These are phyloP conservation scores for Cryptocephalus moraei DNA, from an alignment of 2,888 invertebrate species.

Conservation along the genomic window DNA sequence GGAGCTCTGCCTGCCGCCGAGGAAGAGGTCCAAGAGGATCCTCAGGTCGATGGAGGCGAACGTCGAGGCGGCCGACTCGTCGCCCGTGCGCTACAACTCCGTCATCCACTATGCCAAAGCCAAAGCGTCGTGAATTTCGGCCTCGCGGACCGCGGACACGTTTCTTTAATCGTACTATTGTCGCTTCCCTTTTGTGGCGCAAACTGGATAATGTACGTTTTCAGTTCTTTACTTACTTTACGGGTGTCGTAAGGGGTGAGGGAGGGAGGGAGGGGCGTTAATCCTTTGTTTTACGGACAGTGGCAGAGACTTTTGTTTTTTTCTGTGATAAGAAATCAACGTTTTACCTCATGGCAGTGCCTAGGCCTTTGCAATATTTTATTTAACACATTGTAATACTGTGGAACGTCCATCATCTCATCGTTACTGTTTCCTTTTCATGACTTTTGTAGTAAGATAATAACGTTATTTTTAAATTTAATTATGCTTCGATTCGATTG, in stretches of 20 bases:
- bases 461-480: constrained; percentile 2
- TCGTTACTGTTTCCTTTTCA: constrained; percentile 5
- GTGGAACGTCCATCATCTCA: constrained; percentile 6
- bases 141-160: neutral
- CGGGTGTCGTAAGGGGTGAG: too few species aligned
- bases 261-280: neutral
- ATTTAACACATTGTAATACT: constrained; percentile 7
- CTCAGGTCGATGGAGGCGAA: constrained; percentile 51
- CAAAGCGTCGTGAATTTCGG: constrained; percentile 46
- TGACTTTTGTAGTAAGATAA: constrained; percentile 5
- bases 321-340: constrained; percentile 39
- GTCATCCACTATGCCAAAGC: constrained; percentile 84
- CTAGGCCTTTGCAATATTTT: constrained; percentile 35
- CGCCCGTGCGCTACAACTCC: constrained; percentile 47
- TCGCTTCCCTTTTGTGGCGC: too few species aligned
- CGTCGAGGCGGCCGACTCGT: constrained; percentile 21
- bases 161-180: too few species aligned
- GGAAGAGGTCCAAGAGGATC: constrained; percentile 71
- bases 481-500: constrained; percentile 3
- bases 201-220: too few species aligned
- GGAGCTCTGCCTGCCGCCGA: constrained; percentile 60
- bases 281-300: constrained; percentile 13
- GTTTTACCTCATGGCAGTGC: constrained; percentile 41
- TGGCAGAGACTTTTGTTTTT: constrained; percentile 25
- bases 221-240: too few species aligned